These are phyloP conservation scores for Pteropus rufus DNA, from an alignment of 2,797 vertebrate genomes.

Conservation along the genomic window DNA sequence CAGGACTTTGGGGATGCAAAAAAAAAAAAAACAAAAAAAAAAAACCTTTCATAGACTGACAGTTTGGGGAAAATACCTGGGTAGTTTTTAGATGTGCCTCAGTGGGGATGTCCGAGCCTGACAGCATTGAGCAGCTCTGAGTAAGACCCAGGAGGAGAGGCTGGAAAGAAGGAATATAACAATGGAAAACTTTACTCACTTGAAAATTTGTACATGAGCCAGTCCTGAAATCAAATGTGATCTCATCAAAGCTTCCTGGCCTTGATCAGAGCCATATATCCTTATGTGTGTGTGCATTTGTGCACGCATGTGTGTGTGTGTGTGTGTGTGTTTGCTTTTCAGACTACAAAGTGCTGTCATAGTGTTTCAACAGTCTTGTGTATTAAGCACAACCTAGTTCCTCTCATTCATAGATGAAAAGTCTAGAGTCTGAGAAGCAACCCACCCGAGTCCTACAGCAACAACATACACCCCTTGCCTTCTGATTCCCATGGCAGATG, in stretches of 20 bases:
- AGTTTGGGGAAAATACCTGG: not conserved
- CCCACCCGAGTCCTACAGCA: not conserved
- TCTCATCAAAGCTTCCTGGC: slow-evolving; percentile 29
- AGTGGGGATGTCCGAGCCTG: not conserved
- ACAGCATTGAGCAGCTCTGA: not conserved
- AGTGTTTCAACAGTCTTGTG: not conserved
- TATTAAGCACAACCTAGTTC: not conserved
- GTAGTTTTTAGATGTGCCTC: not conserved
- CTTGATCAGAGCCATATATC: not conserved
- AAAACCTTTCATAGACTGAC: too few species aligned
- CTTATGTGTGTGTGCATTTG: not conserved
- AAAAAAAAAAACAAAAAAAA: not conserved
- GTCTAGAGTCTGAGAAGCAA: not conserved
- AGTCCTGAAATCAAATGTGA: slow-evolving; percentile 47
- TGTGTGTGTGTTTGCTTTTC: not conserved
- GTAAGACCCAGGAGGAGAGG: slow-evolving; percentile 13
- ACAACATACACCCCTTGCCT: not conserved
- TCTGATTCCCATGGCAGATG: not conserved
- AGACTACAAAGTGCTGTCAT: not conserved
- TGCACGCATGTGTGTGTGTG: too few species aligned
- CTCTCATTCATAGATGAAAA: not conserved
- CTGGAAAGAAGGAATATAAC: not conserved
- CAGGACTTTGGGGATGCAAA: not conserved
- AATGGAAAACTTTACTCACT: slow-evolving; percentile 57
- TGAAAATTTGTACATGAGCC: slow-evolving; percentile 15